Conservation (phyloP, 2,113 vertebrate species). For the Plotosus lineatus region DNA sequence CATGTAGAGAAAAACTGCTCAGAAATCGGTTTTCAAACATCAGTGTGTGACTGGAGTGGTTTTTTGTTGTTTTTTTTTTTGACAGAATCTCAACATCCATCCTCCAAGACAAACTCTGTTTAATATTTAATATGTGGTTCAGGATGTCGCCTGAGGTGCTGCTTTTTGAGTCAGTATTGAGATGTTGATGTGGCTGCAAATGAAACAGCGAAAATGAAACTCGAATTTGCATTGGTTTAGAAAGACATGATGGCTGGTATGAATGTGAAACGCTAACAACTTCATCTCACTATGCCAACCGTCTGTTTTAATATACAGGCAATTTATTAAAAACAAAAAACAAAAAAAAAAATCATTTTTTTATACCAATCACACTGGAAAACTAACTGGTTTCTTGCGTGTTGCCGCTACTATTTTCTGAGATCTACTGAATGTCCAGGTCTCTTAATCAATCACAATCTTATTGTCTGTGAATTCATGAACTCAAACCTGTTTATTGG, state of each 20-base stretch:
- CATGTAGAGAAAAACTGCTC: no score
- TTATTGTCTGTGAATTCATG: not conserved
- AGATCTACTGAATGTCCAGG: not conserved
- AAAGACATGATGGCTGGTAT: not conserved
- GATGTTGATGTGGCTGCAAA: not conserved
- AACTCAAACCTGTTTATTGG: slow-evolving; percentile 39
- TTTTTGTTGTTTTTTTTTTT: no score
- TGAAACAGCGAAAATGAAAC: not conserved
- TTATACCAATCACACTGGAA: slow-evolving; percentile 55
- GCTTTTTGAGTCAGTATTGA: not conserved
- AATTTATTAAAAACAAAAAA: no score
- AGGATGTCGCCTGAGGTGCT: not conserved
- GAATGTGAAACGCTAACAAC: slow-evolving; percentile 16
- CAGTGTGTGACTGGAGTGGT: no score
- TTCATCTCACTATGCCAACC: not conserved
- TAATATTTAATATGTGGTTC: not conserved
- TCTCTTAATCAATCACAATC: not conserved
- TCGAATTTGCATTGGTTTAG: no score
- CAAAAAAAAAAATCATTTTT: slow-evolving; percentile 15
- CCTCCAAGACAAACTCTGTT: not conserved
- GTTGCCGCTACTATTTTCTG: slow-evolving; percentile 7
- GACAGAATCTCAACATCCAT: not conserved
- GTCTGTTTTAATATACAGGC: slow-evolving; percentile 37
- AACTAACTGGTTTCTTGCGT: slow-evolving; percentile 1
- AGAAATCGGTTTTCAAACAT: no score